Evolutionary conservation across 2,797 vertebrate species (phyloP), one percentile per base, ranked within the genome.

Genomic region (Lutjanus campechanus): DNA sequence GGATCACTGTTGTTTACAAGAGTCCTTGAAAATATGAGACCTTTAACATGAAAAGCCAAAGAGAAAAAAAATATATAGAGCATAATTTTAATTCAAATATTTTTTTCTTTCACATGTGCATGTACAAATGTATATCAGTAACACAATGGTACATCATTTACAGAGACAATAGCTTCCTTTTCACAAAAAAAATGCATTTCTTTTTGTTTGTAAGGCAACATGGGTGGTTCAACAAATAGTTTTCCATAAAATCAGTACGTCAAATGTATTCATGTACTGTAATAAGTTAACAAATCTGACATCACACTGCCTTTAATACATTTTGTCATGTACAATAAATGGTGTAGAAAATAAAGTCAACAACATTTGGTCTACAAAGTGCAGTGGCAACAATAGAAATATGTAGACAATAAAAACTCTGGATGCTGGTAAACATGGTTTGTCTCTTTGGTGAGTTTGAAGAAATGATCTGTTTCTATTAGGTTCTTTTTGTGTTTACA

Each of bases 181-280:
- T 81, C 64, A 82, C 73, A 79, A 77, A 69, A 88, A 88, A 76
- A 81, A 77, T 60, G 62, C 29, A 77, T 82, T 87, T 85, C 54
- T 41, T 74, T 76, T 80, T 78, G 46, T 84, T 83, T 83, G 22
- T 95, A 95, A 95, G 95, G 95, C 95, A 95, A 88, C 83, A 85
- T 84, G 82, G 91, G 86, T 90, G 80, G 77, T 85, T 88, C 41
- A 78, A 88, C 84, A 73, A 76, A 82, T 20, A 56, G 10, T 17
- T 80, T 67, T 76, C 19, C 29, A 66, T 71, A 60, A 83, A 84
- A 83, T 78, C 36, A 70, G 22, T 19, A 63, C 53, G 62, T 75
- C 44, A 61, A 81, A 73, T 71, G 20, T 69, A 67, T 72, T 36
- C 51, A 87, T 73, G 49, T 87, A 79, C 63, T 85, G 58, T 40